These are phyloP conservation scores for Papio anubis DNA, from an alignment of 2,113 vertebrate species.

Conservation along the genomic window DNA sequence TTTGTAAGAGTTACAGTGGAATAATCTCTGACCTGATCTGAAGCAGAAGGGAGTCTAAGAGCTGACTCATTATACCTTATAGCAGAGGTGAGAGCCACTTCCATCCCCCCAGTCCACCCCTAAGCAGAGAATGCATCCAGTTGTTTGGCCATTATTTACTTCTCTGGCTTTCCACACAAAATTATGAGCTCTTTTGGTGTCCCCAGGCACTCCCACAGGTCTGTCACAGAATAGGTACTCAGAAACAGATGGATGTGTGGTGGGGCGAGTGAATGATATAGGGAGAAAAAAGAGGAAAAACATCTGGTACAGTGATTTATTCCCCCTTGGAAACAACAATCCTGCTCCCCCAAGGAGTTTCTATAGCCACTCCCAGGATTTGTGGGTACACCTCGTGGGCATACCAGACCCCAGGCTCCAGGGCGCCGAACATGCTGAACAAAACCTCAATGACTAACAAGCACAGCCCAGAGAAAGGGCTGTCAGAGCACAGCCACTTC, in stretches of 20 bases:
- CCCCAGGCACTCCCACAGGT: background rate
- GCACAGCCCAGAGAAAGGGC: slow-evolving; percentile 20
- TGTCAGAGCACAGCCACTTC: slow-evolving; percentile 28
- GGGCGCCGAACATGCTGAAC: slow-evolving; percentile 1
- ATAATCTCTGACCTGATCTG: background rate
- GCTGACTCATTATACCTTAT: rapidly evolving
- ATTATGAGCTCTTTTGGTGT: background rate
- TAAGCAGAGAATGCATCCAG: too few relatives aligned
- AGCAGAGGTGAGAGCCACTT: too few relatives aligned
- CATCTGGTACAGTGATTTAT: background rate
- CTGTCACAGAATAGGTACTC: background rate
- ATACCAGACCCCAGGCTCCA: background rate
- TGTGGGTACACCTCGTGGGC: background rate
- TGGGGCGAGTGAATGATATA: background rate
- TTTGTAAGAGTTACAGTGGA: background rate
- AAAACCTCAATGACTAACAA: slow-evolving; percentile 71
- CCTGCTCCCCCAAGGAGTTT: background rate
- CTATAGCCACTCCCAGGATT: background rate
- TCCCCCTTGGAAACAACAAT: background rate
- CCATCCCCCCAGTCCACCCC: background rate
- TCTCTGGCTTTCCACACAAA: slow-evolving; percentile 7
- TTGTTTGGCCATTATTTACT: background rate
- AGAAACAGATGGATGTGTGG: background rate
- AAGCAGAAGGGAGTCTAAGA: background rate
- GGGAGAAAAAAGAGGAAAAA: background rate